Percentiles rank a stretch among this genome's conserved stretches.
phyloP scores from a whole-genome alignment of 2,888 invertebrate species.

The Drosophila vallismaia region DNA sequence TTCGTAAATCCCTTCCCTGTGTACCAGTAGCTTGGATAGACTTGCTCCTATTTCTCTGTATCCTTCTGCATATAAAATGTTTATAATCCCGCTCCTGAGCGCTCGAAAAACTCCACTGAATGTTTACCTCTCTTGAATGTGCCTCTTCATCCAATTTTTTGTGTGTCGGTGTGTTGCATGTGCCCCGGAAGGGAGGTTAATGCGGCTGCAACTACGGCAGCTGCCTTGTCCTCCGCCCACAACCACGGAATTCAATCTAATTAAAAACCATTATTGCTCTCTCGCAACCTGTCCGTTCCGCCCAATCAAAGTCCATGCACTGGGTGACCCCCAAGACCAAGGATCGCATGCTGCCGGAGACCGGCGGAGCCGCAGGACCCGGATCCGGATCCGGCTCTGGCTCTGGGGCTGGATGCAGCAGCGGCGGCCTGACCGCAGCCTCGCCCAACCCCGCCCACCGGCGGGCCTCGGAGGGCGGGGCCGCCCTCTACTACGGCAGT shows the following conservation, averaged over 20 bases:
- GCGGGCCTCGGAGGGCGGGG: slow-evolving; percentile 93
- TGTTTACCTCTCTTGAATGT: slow-evolving; percentile 50
- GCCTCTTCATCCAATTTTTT: slow-evolving; percentile 67
- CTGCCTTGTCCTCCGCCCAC: slow-evolving; percentile 35
- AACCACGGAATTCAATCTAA: slow-evolving; percentile 9
- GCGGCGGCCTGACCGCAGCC: slow-evolving; percentile 86
- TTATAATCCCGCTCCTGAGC: slow-evolving; percentile 40
- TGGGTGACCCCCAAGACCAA: slow-evolving; percentile 96
- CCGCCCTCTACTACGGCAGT: slow-evolving; percentile 88
- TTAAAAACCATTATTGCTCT: slow-evolving; percentile 37
- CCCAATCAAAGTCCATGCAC: slow-evolving; percentile 91
- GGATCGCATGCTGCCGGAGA: slow-evolving; percentile 91
- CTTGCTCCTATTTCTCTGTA: slow-evolving; percentile 34
- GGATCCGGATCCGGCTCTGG: slow-evolving; percentile 53
- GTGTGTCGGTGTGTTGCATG: slow-evolving; percentile 52
- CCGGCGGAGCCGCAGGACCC: slow-evolving; percentile 75
- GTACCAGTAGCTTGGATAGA: neutral
- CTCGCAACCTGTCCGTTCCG: neutral
- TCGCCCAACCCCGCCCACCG: slow-evolving; percentile 87
- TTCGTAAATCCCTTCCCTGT: too few relatives aligned
- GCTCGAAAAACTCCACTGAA: slow-evolving; percentile 29
- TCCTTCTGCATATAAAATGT: slow-evolving; percentile 22
- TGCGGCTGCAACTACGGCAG: slow-evolving; percentile 48
- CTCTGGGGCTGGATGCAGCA: slow-evolving; percentile 76
- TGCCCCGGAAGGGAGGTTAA: slow-evolving; percentile 22